These are phyloP conservation scores for Thamnophis elegans DNA, from an alignment of 2,797 vertebrate genomes.

Conservation along the genomic window DNA sequence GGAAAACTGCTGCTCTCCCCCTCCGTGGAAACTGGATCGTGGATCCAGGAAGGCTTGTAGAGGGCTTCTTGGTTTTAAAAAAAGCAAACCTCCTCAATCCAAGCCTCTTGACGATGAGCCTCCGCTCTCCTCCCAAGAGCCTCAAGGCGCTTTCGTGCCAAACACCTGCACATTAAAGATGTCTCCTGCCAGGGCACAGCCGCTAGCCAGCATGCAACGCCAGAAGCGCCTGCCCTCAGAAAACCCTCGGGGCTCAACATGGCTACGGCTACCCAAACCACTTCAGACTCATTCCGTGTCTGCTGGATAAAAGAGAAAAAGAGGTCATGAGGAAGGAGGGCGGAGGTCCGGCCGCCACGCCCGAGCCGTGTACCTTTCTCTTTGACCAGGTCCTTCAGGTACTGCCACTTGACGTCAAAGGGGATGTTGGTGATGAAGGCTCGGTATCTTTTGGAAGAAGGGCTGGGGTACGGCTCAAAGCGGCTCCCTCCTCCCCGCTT, in stretches of 20 bases:
- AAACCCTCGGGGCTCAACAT: conserved; percentile 24
- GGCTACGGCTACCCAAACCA: conserved; percentile 49
- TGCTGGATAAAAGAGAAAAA: conserved; percentile 43
- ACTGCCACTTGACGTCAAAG: conserved; percentile 97
- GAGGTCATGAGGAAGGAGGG: conserved; percentile 56
- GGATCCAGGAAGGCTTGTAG: conserved; percentile 45
- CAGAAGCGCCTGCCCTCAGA: conserved; percentile 32
- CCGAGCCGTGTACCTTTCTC: conserved; percentile 90
- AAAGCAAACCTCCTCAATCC: not conserved
- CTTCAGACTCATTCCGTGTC: conserved; percentile 37
- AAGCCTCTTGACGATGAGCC: conserved; percentile 29
- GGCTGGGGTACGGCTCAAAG: conserved; percentile 86
- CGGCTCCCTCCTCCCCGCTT: conserved; percentile 86
- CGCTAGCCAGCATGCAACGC: conserved; percentile 35
- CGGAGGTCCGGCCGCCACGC: conserved; percentile 55
- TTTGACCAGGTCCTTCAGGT: conserved; percentile 96
- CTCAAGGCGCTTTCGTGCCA: conserved; percentile 29
- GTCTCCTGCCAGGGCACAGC: conserved; percentile 35
- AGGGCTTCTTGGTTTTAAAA: conserved; percentile 4
- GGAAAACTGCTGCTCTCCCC: conserved; percentile 41
- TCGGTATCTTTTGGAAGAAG: conserved; percentile 80
- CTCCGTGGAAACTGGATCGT: conserved; percentile 39
- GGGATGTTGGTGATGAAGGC: conserved; percentile 99
- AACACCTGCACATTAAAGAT: conserved; percentile 43
- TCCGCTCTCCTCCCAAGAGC: conserved; percentile 20